Evolutionary conservation across 1,140 invertebrate species (phyloP), one percentile per base, ranked within the genome.

Genomic region (Drosophila ficusphila): DNA sequence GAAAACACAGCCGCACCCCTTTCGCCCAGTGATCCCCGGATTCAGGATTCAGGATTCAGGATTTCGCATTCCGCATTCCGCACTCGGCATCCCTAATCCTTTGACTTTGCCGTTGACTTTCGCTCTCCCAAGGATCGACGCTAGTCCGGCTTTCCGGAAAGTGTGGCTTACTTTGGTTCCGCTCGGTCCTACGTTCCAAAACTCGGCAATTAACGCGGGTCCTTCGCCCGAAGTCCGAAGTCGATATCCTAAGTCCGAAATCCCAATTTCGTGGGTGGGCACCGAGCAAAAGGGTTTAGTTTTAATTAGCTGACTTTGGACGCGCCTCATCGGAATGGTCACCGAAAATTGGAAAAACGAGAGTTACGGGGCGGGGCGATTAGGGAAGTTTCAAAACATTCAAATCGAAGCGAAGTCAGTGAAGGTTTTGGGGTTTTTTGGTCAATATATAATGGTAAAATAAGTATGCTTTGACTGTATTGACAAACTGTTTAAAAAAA

Each of bases 91-190:
- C 33, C 69, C 19, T 86, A 86, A 86, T 86, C 82, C 82, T 86
- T 86, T 86, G 82, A 86, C 82, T 86, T 70, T 61, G 82, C 88
- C 82, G 88, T 70, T 61, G 36, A 27, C 36, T 31, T 16, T 44
- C 48, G 58, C 57, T 41, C 57, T 41, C 62, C 21, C 41, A 44
- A 41, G 38, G 54, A 53, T 57, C 47, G 47, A 0, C 53, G 46
- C 77, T 76, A 75, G 75, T 52, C 33, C 52, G 16, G 23, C 34
- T 85, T 86, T 86, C 82, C 77, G 82, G 82, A 88, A 86, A 88
- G 82, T 82, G 82, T 81, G 81, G 82, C 81, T 86, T 86, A 81
- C 72, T 88, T 86, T 86, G 82, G 81, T 86, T 86, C 82, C 81
- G 81, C 81, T 77, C 38, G 47, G 21, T 44, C 12, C 21, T 21